Percentiles rank a stretch among this genome's conserved stretches.
phyloP scores from a whole-genome alignment of 2,113 vertebrate genomes.

The Gasterosteus nipponicus region DNA sequence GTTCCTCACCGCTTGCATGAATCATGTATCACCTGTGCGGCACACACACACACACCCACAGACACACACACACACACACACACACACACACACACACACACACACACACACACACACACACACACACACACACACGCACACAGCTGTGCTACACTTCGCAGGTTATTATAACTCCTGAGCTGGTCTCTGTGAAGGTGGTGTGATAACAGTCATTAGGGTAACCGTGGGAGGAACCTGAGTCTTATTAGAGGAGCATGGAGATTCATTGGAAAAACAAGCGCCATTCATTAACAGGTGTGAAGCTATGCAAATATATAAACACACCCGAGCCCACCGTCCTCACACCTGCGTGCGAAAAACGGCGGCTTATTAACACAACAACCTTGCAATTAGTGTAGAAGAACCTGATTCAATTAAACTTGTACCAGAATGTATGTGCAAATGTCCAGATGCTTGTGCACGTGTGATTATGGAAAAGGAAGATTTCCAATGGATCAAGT shows the following conservation, averaged over 20 bases:
- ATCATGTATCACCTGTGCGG: conserved; percentile 50
- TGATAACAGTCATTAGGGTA: conserved; percentile 83
- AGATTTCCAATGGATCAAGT: neutral
- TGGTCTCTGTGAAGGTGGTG: conserved; percentile 68
- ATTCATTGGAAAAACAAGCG: conserved; percentile 75
- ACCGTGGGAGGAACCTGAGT: conserved; percentile 75
- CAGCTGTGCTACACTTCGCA: conserved; percentile 28
- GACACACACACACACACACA: conserved; percentile 10
- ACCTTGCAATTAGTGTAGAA: conserved; percentile 64
- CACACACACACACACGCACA: conserved; percentile 10
- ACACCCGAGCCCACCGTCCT: conserved; percentile 58
- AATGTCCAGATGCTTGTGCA: conserved; percentile 38
- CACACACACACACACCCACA: conserved; percentile 15
- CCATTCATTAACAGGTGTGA: conserved; percentile 79
- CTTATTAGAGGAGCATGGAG: conserved; percentile 74
- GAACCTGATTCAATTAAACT: conserved; percentile 55
- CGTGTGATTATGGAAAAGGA: neutral
- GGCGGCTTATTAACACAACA: conserved; percentile 72
- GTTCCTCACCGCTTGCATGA: conserved; percentile 35
- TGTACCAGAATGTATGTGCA: conserved; percentile 7
- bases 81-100: conserved; percentile 14
- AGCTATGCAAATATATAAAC: conserved; percentile 76
- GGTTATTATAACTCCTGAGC: conserved; percentile 76
- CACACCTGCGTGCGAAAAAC: conserved; percentile 67
- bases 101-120: conserved; percentile 14